Evolutionary conservation across 2,888 invertebrate genomes (phyloP).

Genomic region (Acronicta leporina): DNA sequence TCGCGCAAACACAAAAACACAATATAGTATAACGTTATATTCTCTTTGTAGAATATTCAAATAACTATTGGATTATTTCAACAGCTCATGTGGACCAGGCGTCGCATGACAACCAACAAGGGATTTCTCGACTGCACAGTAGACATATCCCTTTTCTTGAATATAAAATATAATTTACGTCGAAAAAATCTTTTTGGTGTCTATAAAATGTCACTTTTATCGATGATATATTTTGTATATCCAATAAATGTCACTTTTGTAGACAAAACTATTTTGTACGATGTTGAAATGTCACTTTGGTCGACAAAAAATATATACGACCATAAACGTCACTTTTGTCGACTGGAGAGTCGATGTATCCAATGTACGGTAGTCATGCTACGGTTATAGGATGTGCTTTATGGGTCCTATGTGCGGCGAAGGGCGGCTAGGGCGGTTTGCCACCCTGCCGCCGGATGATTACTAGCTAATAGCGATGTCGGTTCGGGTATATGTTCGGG

Average conservation of each 20-base stretch:
- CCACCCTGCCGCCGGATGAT: constrained; percentile 62
- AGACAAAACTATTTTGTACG: too few species aligned
- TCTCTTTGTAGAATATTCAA: background rate
- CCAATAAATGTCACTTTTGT: too few species aligned
- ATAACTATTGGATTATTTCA: constrained; percentile 19
- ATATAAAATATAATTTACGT: too few species aligned
- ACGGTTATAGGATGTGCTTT: constrained; percentile 10
- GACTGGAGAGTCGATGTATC: background rate
- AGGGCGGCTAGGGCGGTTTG: constrained; percentile 47
- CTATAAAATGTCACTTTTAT: too few species aligned
- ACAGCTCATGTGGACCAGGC: constrained; percentile 20
- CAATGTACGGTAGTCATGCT: background rate
- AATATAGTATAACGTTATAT: too few species aligned
- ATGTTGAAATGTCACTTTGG: background rate
- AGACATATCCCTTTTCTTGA: too few species aligned
- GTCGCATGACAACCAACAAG: background rate
- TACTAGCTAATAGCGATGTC: constrained; percentile 83
- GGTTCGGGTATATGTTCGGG: constrained; percentile 75
- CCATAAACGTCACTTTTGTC: background rate
- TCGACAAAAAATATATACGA: background rate
- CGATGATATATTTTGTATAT: too few species aligned
- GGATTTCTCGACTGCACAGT: background rate
- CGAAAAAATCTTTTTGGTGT: too few species aligned
- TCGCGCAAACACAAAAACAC: too few species aligned
- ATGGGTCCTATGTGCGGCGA: constrained; percentile 16